A percentile compares a stretch with the other conserved stretches of the same genome.
These are phyloP conservation scores for Aporophyla lueneburgensis DNA, from an alignment of 2,888 invertebrate species.

Conservation along the genomic window DNA sequence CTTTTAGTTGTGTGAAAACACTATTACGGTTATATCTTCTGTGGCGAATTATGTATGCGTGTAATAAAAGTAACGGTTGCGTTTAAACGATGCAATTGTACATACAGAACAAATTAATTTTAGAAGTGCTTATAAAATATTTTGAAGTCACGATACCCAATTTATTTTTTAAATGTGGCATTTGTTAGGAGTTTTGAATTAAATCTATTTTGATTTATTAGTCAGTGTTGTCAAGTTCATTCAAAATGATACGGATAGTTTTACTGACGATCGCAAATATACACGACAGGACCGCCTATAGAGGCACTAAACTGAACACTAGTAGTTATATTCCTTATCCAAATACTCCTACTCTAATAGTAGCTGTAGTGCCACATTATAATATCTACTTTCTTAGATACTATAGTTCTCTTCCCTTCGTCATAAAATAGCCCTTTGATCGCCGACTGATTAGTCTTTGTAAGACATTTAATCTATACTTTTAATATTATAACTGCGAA, in stretches of 20 bases:
- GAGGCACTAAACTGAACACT: constrained; percentile 77
- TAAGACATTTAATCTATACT: constrained; percentile 59
- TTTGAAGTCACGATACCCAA: not conserved
- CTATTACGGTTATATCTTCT: constrained; percentile 22
- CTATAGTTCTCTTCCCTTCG: constrained; percentile 71
- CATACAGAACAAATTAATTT: not conserved
- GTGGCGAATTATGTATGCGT: constrained; percentile 3
- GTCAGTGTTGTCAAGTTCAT: constrained; percentile 3
- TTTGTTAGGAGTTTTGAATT: not conserved
- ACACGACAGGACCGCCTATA: constrained; percentile 62
- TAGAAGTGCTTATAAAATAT: not conserved
- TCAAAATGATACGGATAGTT: constrained; percentile 18
- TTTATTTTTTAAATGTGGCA: not conserved
- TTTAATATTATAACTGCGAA: no score
- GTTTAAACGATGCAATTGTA: constrained; percentile 8
- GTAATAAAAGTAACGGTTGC: not conserved
- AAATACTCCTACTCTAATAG: constrained; percentile 77
- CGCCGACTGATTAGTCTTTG: constrained; percentile 63
- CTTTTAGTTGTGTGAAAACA: constrained; percentile 27
- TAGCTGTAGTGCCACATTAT: constrained; percentile 86
- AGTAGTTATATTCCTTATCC: constrained; percentile 78
- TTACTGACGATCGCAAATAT: not conserved
- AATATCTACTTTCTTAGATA: constrained; percentile 75
- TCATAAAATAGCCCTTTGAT: constrained; percentile 64
- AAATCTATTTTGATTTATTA: not conserved